phyloP scores from a whole-genome alignment of 2,797 vertebrate species.

The Balearica regulorum region DNA sequence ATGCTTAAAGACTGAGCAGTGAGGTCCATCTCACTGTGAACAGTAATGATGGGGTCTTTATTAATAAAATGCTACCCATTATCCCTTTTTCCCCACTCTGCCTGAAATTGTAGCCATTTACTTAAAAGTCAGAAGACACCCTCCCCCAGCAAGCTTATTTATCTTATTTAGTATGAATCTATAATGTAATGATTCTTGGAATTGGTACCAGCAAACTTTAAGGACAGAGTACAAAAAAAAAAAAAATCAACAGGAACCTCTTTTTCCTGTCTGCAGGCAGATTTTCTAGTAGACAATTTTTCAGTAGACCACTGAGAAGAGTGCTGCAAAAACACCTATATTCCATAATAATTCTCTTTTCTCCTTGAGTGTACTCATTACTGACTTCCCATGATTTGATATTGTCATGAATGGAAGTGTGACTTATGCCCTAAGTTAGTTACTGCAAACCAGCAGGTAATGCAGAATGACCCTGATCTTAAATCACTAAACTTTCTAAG shows the following conservation, averaged over 20 bases:
- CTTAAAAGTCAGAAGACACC: not conserved
- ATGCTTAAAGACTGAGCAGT: not conserved
- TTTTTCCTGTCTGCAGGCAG: not conserved
- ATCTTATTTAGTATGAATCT: not conserved
- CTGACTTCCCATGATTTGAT: not conserved
- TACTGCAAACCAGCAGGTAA: not conserved
- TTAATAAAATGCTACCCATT: not conserved
- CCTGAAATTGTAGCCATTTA: not conserved
- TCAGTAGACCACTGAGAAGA: not conserved
- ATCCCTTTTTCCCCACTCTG: not conserved
- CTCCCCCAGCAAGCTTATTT: not conserved
- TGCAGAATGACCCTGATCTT: not conserved
- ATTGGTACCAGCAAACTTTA: not conserved
- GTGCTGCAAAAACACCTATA: not conserved
- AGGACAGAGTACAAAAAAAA: not conserved
- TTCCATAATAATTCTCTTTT: not conserved
- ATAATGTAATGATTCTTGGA: not conserved
- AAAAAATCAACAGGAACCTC: not conserved
- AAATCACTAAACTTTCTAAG: not conserved
- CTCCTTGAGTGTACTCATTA: not conserved
- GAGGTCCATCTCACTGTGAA: not conserved
- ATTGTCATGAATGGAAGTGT: not conserved
- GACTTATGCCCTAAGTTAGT: not conserved
- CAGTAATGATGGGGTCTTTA: fast-evolving
- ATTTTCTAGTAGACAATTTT: not conserved